phyloP scores from a whole-genome alignment of 2,888 invertebrate genomes.

The Heliconius ismenius region DNA sequence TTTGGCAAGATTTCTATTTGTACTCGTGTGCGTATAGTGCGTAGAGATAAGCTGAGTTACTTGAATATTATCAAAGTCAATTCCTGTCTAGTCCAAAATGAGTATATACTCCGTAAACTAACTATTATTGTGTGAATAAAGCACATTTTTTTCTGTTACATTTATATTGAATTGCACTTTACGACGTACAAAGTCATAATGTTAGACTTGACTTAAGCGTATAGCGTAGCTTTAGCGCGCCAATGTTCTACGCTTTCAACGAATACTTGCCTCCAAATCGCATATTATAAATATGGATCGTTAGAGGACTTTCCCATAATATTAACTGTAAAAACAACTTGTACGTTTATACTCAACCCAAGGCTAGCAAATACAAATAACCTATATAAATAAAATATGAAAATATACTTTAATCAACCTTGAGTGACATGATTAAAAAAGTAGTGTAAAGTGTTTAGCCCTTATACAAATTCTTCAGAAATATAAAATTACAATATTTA shows the following conservation, averaged over 20 bases:
- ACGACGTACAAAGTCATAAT: neutral
- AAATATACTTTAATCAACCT: neutral
- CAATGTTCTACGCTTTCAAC: neutral
- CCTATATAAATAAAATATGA: neutral
- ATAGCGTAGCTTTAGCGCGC: neutral
- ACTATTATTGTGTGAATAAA: constrained; percentile 16
- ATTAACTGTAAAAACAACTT: neutral
- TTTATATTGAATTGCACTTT: constrained; percentile 1
- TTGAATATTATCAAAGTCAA: constrained; percentile 37
- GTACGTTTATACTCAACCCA: neutral
- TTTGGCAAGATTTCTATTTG: constrained; percentile 68
- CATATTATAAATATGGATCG: neutral
- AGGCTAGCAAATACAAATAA: neutral
- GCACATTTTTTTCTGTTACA: constrained; percentile 8
- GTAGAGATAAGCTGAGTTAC: constrained; percentile 39
- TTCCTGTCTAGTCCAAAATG: constrained; percentile 36
- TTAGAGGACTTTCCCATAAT: neutral
- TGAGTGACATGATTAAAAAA: neutral
- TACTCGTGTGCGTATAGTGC: constrained; percentile 57
- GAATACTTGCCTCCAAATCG: neutral
- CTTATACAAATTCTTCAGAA: neutral
- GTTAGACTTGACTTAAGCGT: neutral
- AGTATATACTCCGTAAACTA: constrained; percentile 8
- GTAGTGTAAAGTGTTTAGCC: neutral
- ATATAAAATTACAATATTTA: neutral